Percentiles rank a stretch among this genome's conserved stretches.
Evolutionary conservation across 2,113 vertebrate genomes (phyloP).

Genomic region (Podocnemis expansa): DNA sequence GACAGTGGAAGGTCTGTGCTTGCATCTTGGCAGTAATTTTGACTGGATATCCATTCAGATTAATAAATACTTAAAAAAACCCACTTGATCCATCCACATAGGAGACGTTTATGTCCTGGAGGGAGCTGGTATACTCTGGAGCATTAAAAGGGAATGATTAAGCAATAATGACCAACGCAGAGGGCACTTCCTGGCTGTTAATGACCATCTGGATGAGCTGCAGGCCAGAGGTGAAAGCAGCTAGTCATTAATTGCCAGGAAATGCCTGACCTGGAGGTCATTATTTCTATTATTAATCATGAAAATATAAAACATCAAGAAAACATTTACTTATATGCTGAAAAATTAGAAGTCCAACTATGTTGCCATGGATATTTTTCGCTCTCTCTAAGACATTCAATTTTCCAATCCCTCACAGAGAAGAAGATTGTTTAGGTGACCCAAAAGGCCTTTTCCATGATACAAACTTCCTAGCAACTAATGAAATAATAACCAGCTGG

Average conservation of each 20-base stretch:
- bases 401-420: background rate
- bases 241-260: conserved; percentile 71
- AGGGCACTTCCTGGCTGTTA: conserved; percentile 47
- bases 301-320: conserved; percentile 71
- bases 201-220: conserved; percentile 56
- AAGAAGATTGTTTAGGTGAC: background rate
- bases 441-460: background rate
- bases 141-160: conserved; percentile 37
- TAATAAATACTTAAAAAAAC: conserved; percentile 42
- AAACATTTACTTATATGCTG: conserved; percentile 71
- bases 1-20: background rate
- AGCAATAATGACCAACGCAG: conserved; percentile 26
- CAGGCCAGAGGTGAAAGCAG: conserved; percentile 46
- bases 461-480: background rate
- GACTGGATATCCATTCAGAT: conserved; percentile 37
- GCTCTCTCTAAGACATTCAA: conserved; percentile 60
- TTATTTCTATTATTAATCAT: conserved; percentile 70
- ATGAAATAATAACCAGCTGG: background rate
- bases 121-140: conserved; percentile 45
- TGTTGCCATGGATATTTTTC: conserved; percentile 74
- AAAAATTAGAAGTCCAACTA: conserved; percentile 72
- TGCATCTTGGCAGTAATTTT: background rate
- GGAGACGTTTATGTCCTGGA: conserved; percentile 60
- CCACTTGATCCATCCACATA: background rate
- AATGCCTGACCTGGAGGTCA: conserved; percentile 73